Conservation (phyloP, 2,113 vertebrate genomes). For the Python bivittatus region DNA sequence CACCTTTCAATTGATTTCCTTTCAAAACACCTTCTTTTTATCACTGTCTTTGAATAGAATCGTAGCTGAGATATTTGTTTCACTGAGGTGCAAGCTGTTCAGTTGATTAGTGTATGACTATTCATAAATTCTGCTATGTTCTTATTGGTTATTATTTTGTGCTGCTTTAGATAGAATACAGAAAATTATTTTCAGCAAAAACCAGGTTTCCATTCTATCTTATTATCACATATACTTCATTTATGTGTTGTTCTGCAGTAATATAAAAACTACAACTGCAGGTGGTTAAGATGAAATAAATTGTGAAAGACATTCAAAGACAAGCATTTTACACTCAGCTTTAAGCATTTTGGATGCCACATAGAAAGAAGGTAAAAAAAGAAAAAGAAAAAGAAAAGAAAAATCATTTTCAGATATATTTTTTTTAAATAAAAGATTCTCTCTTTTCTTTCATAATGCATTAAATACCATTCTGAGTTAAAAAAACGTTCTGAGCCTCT, state of each 20-base stretch:
- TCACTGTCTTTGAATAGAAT: background rate
- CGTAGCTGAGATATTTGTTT: conserved; percentile 21
- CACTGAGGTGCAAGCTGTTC: conserved; percentile 31
- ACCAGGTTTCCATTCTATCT: background rate
- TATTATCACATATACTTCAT: background rate
- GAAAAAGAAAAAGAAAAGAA: too few relatives aligned
- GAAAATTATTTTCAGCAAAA: conserved; percentile 20
- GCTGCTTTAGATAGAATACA: conserved; percentile 31
- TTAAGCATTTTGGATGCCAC: conserved; percentile 23
- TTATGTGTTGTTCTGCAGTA: background rate
- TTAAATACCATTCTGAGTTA: background rate
- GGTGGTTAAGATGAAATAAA: background rate
- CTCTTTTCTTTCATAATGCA: background rate
- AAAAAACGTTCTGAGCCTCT: too few relatives aligned
- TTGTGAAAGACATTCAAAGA: conserved; percentile 26
- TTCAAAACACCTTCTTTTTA: background rate
- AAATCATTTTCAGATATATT: background rate
- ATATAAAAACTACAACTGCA: background rate
- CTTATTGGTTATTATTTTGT: conserved; percentile 43
- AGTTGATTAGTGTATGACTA: conserved; percentile 28
- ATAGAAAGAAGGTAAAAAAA: background rate
- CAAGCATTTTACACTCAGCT: background rate
- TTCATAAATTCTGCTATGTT: conserved; percentile 17
- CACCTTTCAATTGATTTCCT: background rate
- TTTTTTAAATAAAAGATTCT: background rate